Base-by-base conservation (phyloP, 2,113 vertebrate species). In the Gadus chalcogrammus region DNA sequence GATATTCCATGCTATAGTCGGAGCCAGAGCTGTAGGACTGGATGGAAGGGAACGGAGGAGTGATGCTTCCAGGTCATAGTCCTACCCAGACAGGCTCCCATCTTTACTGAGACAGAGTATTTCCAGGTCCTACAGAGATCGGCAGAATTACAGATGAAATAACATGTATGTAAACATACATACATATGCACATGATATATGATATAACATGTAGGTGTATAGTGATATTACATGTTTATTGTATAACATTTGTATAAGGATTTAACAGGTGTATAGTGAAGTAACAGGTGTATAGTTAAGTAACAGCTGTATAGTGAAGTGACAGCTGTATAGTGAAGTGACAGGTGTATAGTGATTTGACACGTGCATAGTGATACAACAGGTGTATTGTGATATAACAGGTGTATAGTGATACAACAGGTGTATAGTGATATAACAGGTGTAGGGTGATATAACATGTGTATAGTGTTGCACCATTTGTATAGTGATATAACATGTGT, bases 101-200 rank as follows among this genome's bases (percentile, higher is more conserved):
- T 93, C 93, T 88, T 94, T 94, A 85, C 93, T 93, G 80, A 95
- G 84, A 48, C 93, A 91, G 28, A 95, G 93, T 72, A 96, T 92
- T 90, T 97, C 95, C 74, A 97, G 87, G 79, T 95, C 93, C 94
- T 95, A 61, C n/a, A 61, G 18, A 12, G 60, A 61, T 8, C 9
- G 58, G 18, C 7, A 61, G 60, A 61, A 18, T 15, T 17, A 56
- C 13, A 56, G 53, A 56, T 18, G 60, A 61, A 18, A 61, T 5
- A 61, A 13, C 1, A 48, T 35, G 6, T 5, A 35, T 3, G 6
- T 35, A 6, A 5, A 35, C 6, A 35, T 35, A 35, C 6, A 35
- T 35, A 35, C 6, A 35, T 35, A 35, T 35, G 6, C 6, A 35
- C 6, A 3, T 35, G 6, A 35, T 35, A 35, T 35, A 24, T 24